These are phyloP conservation scores for Eulemur albifrons DNA, from an alignment of 2,797 vertebrate genomes.

Conservation along the genomic window DNA sequence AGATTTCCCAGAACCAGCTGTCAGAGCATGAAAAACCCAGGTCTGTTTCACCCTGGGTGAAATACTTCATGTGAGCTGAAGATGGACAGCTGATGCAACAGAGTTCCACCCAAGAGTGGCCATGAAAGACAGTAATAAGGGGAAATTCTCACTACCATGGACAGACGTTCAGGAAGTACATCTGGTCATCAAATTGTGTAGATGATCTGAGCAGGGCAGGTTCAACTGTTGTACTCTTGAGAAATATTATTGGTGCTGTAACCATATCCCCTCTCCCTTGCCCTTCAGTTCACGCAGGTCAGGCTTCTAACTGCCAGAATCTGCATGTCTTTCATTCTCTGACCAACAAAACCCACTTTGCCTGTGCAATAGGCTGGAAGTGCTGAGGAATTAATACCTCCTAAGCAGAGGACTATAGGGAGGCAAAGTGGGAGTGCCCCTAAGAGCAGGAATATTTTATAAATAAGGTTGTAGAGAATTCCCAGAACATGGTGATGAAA, in stretches of 20 bases:
- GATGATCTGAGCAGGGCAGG: too few species aligned
- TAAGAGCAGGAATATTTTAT: not conserved
- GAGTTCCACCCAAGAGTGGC: not conserved
- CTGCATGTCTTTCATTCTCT: not conserved
- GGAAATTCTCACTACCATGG: not conserved
- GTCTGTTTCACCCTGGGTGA: not conserved
- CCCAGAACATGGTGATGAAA: not conserved
- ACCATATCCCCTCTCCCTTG: not conserved
- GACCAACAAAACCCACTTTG: not conserved
- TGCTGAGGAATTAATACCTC: not conserved
- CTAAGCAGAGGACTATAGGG: not conserved
- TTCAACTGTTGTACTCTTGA: not conserved
- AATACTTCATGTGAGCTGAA: not conserved
- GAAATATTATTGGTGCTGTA: too few species aligned
- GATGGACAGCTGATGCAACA: not conserved
- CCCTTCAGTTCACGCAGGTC: not conserved
- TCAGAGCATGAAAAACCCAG: not conserved
- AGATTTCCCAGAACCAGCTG: not conserved
- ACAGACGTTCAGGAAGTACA: not conserved
- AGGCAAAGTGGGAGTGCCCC: not conserved
- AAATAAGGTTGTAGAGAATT: not conserved
- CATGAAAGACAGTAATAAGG: not conserved
- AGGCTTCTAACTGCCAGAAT: not conserved
- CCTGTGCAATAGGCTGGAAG: not conserved
- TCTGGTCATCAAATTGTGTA: too few species aligned